Evolutionary conservation across 2,797 vertebrate genomes (phyloP).

Genomic region (Oophaga sylvatica): DNA sequence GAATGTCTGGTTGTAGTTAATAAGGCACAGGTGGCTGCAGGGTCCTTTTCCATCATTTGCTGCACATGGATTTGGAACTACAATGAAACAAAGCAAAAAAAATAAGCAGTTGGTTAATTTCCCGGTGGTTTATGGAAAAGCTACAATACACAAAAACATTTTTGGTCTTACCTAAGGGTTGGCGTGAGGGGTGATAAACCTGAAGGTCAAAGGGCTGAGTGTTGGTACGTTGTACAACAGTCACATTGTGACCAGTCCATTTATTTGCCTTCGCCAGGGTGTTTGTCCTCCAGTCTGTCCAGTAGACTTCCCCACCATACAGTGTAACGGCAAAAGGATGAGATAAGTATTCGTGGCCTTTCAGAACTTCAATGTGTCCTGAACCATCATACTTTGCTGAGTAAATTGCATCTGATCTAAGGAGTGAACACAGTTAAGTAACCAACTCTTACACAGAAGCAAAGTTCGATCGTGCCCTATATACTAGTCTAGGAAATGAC

Average conservation of each 20-base stretch:
- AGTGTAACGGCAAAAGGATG: slow-evolving; percentile 97
- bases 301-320: slow-evolving; percentile 95
- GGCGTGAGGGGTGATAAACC: slow-evolving; percentile 95
- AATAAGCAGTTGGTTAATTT: not conserved
- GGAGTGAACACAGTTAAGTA: slow-evolving; percentile 46
- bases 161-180: slow-evolving; percentile 85
- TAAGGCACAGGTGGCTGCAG: slow-evolving; percentile 95
- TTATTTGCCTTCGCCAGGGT: slow-evolving; percentile 97
- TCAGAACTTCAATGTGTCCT: slow-evolving; percentile 92
- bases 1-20: slow-evolving; percentile 94
- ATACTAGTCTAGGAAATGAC: not conserved
- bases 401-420: slow-evolving; percentile 96
- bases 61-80: slow-evolving; percentile 93
- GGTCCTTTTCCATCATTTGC: slow-evolving; percentile 83
- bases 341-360: slow-evolving; percentile 95
- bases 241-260: slow-evolving; percentile 96
- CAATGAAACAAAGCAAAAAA: slow-evolving; percentile 2
- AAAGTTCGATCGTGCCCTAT: not conserved
- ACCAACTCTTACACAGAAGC: not conserved
- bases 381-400: slow-evolving; percentile 92
- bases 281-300: slow-evolving; percentile 98
- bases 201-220: slow-evolving; percentile 97
- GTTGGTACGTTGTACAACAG: slow-evolving; percentile 95
- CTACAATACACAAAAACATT: not conserved
- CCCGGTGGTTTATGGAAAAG: not conserved